Conservation (phyloP, 2,113 vertebrate species). For the Synchiropus splendidus region DNA sequence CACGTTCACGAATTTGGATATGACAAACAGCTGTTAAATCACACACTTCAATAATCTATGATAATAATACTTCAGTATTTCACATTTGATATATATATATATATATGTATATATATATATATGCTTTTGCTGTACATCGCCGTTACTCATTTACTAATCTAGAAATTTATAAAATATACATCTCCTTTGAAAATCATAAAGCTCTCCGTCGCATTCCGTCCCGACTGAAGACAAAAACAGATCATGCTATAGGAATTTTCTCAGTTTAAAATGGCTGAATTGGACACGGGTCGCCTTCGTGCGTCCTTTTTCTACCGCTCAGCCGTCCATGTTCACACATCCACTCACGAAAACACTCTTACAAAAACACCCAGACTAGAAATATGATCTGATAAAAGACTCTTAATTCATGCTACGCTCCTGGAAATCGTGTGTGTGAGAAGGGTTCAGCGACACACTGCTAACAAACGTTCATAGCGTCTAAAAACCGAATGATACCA, state of each 20-base stretch:
- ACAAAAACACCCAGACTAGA: slow-evolving; percentile 18
- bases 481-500: slow-evolving; percentile 1
- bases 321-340: slow-evolving; percentile 17
- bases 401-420: slow-evolving; percentile 33
- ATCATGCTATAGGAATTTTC: slow-evolving; percentile 42
- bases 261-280: slow-evolving; percentile 34
- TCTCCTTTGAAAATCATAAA: slow-evolving; percentile 69
- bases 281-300: slow-evolving; percentile 20
- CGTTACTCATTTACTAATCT: slow-evolving; percentile 61
- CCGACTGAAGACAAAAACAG: slow-evolving; percentile 36
- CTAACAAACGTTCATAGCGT: neutral
- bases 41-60: slow-evolving; percentile 56
- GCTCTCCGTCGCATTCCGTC: slow-evolving; percentile 45
- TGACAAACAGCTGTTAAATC: slow-evolving; percentile 51
- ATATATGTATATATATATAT: no score
- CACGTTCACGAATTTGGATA: slow-evolving; percentile 38
- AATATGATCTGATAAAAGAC: slow-evolving; percentile 12
- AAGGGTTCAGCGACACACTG: neutral
- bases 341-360: slow-evolving; percentile 14
- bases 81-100: slow-evolving; percentile 63
- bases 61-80: slow-evolving; percentile 53
- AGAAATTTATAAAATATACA: slow-evolving; percentile 77
- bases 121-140: slow-evolving; percentile 53
- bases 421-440: neutral
- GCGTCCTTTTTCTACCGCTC: slow-evolving; percentile 2